phyloP scores from a whole-genome alignment of 2,797 vertebrate genomes.

The Thamnophis elegans region DNA sequence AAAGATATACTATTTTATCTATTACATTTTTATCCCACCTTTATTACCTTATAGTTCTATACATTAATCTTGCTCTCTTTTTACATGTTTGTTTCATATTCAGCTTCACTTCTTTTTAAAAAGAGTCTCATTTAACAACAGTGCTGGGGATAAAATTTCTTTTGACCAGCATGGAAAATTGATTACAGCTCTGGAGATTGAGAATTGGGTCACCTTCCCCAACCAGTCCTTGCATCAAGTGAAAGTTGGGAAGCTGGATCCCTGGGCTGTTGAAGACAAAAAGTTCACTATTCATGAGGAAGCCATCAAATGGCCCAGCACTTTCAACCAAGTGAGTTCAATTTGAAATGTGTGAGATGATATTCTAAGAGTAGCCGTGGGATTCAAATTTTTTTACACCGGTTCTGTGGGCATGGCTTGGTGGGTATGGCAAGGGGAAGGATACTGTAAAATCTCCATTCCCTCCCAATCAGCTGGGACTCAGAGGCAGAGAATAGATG shows the following conservation, averaged over 20 bases:
- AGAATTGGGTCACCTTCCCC: background rate
- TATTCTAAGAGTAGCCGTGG: background rate
- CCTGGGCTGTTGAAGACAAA: background rate
- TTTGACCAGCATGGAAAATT: background rate
- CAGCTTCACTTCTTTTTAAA: background rate
- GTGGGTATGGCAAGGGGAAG: too few relatives aligned
- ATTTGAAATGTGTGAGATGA: background rate
- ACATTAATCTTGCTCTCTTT: background rate
- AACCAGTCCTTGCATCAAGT: background rate
- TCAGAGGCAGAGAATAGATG: too few relatives aligned
- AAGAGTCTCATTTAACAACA: background rate
- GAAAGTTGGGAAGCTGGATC: background rate
- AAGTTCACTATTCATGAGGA: background rate
- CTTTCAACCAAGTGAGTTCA: background rate
- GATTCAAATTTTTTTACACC: too few relatives aligned
- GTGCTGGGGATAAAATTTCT: background rate
- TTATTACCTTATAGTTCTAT: background rate
- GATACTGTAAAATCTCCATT: too few relatives aligned
- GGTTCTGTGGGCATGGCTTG: too few relatives aligned
- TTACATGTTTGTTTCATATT: background rate
- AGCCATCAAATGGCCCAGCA: background rate
- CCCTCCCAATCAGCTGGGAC: too few relatives aligned
- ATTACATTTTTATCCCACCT: too few relatives aligned
- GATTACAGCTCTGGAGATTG: background rate
- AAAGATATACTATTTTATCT: background rate